These are phyloP conservation scores for Biston betularia DNA, from an alignment of 2,888 invertebrate species.

Conservation along the genomic window DNA sequence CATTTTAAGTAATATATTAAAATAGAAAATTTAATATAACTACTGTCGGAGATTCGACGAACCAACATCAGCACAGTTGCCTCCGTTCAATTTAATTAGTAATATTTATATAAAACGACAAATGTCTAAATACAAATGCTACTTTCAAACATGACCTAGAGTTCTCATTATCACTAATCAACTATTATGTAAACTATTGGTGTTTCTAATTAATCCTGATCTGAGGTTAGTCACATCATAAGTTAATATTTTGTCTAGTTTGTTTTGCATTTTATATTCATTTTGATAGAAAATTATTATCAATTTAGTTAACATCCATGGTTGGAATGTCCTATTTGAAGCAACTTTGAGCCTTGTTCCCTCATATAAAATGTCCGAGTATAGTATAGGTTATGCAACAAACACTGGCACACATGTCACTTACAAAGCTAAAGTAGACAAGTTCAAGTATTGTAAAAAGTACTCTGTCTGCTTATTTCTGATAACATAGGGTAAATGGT, in stretches of 20 bases:
- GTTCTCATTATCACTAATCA: constrained; percentile 71
- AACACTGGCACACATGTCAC: too few species aligned
- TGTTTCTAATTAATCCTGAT: constrained; percentile 71
- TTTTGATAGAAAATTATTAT: constrained; percentile 15
- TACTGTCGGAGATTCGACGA: constrained; percentile 81
- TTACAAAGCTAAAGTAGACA: too few species aligned
- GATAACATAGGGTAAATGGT: too few species aligned
- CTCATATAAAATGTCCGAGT: constrained; percentile 67
- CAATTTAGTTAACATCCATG: constrained; percentile 46
- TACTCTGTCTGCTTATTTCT: too few species aligned
- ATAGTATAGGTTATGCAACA: constrained; percentile 34
- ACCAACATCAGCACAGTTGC: constrained; percentile 65
- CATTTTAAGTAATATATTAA: constrained; percentile 78
- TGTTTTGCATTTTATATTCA: constrained; percentile 21
- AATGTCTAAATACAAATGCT: constrained; percentile 80
- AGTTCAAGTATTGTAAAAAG: not conserved
- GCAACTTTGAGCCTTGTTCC: constrained; percentile 69
- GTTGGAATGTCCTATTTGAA: constrained; percentile 46
- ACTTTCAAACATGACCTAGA: constrained; percentile 75
- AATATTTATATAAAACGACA: constrained; percentile 72
- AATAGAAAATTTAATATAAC: constrained; percentile 84
- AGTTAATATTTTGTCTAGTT: constrained; percentile 53
- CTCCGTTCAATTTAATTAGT: constrained; percentile 57
- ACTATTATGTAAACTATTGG: constrained; percentile 78
- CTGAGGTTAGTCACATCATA: constrained; percentile 63